Evolutionary conservation across 2,113 vertebrate species (phyloP).

Genomic region (Pycnonotus jocosus): DNA sequence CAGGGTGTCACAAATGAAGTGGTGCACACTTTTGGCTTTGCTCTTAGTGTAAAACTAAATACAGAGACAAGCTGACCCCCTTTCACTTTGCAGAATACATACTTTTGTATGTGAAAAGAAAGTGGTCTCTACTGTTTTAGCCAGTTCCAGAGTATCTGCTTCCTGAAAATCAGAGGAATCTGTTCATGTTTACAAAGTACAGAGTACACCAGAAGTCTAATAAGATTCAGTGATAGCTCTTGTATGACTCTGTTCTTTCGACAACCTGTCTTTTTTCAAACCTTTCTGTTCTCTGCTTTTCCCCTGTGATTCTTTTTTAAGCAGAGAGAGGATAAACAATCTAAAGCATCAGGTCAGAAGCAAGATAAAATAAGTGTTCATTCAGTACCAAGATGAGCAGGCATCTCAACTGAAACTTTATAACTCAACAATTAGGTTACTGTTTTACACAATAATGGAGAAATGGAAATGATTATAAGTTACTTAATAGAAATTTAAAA

Average conservation of each 20-base stretch:
- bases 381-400: neutral
- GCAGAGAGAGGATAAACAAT: neutral
- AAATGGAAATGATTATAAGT: neutral
- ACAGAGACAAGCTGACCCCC: neutral
- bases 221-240: conserved; percentile 16
- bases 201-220: neutral
- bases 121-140: neutral
- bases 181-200: neutral
- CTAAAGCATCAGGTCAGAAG: neutral
- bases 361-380: neutral
- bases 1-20: neutral
- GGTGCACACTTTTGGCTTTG: neutral
- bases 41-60: neutral
- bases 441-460: neutral
- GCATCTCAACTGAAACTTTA: neutral
- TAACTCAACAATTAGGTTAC: neutral
- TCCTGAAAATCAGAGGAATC: conserved; percentile 15
- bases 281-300: neutral
- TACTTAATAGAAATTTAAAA: neutral
- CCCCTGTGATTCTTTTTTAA: neutral
- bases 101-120: neutral
- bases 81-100: neutral
- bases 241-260: neutral
- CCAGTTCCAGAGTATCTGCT: neutral
- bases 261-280: neutral